Conservation (phyloP, 35 echinoderm and acorn worm species). For the Chiridota heheva region DNA sequence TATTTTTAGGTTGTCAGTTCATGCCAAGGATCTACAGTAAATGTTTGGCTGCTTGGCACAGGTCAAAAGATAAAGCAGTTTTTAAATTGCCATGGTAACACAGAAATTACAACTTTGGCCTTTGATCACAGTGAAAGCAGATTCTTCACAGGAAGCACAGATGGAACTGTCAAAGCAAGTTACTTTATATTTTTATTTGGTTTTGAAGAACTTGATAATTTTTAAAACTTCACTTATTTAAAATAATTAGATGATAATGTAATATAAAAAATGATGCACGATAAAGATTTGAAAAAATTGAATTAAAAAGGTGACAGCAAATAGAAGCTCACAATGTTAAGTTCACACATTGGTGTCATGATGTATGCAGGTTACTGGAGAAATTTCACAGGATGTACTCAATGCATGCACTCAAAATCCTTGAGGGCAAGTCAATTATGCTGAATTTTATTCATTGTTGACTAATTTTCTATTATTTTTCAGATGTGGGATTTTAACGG, state of each 20-base stretch:
- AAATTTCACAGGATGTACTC: no score
- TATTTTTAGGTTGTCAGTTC: slow-evolving; percentile 80
- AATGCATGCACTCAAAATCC: neutral
- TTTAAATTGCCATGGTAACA: slow-evolving; percentile 90
- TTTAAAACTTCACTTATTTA: neutral
- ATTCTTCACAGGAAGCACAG: slow-evolving; percentile 82
- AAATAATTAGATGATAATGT: no score
- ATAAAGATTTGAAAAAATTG: no score
- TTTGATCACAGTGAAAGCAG: slow-evolving; percentile 88
- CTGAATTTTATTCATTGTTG: neutral
- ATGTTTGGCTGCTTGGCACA: slow-evolving; percentile 88
- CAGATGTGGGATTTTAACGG: slow-evolving; percentile 98
- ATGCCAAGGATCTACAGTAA: slow-evolving; percentile 85
- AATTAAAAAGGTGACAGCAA: no score
- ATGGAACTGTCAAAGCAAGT: slow-evolving; percentile 90
- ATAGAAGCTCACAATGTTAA: no score
- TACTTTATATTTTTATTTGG: neutral
- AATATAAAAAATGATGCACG: no score
- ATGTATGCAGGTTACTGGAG: no score
- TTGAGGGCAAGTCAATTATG: neutral
- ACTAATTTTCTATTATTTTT: neutral
- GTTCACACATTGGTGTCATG: no score
- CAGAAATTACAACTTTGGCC: slow-evolving; percentile 84
- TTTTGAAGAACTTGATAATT: neutral
- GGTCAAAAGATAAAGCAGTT: slow-evolving; percentile 99